A percentile compares a stretch with the other conserved stretches of the same genome.
Evolutionary conservation across 2,797 vertebrate genomes (phyloP).

Genomic region (Tarsius wallacei): DNA sequence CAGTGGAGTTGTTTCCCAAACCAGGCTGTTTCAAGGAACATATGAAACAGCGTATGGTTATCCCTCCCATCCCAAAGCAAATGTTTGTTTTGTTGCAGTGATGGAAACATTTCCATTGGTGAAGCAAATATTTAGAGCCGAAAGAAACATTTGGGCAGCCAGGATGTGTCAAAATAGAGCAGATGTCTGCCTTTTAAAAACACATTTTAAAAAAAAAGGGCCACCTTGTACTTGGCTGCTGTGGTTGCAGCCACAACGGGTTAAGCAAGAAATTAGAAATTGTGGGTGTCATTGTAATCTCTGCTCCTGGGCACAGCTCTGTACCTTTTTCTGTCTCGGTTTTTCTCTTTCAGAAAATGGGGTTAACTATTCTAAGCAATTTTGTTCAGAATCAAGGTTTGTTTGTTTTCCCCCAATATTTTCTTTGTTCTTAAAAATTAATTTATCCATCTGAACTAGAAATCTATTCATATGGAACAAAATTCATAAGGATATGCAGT

Average conservation of each 20-base stretch:
- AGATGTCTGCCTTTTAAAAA: conserved; percentile 80
- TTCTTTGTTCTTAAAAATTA: conserved; percentile 65
- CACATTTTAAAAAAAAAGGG: conserved; percentile 21
- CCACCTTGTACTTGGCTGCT: conserved; percentile 53
- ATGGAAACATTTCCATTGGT: conserved; percentile 76
- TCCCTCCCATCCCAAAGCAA: conserved; percentile 64
- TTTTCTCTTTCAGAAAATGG: conserved; percentile 55
- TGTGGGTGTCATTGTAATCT: neutral
- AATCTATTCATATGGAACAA: neutral
- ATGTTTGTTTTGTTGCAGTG: conserved; percentile 77
- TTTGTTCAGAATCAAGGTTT: conserved; percentile 22
- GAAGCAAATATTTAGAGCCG: conserved; percentile 80
- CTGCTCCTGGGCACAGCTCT: neutral
- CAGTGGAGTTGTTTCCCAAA: neutral
- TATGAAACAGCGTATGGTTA: neutral
- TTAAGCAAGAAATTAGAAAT: neutral
- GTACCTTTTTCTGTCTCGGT: neutral
- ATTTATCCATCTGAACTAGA: conserved; percentile 12
- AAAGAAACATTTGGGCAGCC: conserved; percentile 78
- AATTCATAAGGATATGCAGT: neutral
- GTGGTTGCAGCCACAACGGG: conserved; percentile 2
- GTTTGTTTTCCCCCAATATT: neutral
- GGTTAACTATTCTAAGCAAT: neutral
- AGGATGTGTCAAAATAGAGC: conserved; percentile 80
- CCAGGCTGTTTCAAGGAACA: neutral